Conservation (phyloP, 2,888 invertebrate genomes). For the Merodon equestris region DNA sequence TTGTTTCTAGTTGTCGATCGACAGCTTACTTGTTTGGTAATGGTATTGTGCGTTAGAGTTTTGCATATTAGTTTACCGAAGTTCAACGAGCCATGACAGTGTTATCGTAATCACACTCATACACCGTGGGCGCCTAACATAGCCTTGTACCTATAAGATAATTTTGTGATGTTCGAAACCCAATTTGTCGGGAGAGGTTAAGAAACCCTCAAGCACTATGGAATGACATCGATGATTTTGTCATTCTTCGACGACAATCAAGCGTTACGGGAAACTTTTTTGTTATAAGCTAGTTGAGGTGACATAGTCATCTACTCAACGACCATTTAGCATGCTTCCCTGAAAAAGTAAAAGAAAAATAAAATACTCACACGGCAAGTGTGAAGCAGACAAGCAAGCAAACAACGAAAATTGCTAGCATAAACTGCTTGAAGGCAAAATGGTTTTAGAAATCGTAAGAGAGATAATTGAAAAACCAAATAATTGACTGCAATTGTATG, state of each 20-base stretch:
- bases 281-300: background rate
- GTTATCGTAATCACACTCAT: slow-evolving; percentile 41
- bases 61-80: slow-evolving; percentile 18
- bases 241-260: no score
- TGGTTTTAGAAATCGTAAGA: slow-evolving; percentile 2
- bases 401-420: no score
- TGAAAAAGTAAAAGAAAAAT: background rate
- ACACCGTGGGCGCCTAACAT: slow-evolving; percentile 21
- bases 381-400: no score
- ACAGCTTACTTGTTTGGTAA: background rate
- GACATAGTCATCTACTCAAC: no score
- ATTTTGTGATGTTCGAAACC: slow-evolving; percentile 11
- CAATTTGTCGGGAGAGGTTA: slow-evolving; percentile 31
- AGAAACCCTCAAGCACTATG: slow-evolving; percentile 15
- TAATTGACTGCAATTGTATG: background rate
- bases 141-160: no score
- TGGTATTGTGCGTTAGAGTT: slow-evolving; percentile 1
- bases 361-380: no score
- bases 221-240: no score
- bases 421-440: slow-evolving; percentile 1
- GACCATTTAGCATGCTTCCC: no score
- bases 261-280: background rate
- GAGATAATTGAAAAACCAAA: no score
- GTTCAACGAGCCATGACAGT: slow-evolving; percentile 66
- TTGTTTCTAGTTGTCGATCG: background rate